Conservation (phyloP, 2,888 invertebrate species). For the Margaritifera margaritifera region DNA sequence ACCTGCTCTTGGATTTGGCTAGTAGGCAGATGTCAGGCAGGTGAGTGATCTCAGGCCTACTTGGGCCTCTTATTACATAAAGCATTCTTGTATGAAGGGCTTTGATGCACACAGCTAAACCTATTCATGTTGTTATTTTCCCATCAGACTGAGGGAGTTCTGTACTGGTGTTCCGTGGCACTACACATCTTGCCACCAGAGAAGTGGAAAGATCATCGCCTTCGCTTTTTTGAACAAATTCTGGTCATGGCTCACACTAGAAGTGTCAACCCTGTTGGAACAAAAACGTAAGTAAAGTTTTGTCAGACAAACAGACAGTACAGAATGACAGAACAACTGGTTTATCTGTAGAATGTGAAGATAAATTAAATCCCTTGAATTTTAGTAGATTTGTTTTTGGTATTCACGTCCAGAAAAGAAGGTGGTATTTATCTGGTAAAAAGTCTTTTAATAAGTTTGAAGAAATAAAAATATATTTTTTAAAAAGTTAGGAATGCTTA, state of each 20-base stretch:
- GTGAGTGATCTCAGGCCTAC: too few species aligned
- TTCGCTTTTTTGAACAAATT: conserved; percentile 84
- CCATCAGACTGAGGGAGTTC: conserved; percentile 85
- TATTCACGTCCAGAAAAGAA: background rate
- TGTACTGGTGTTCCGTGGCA: conserved; percentile 89
- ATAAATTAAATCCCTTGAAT: background rate
- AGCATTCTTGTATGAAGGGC: too few species aligned
- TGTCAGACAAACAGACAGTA: background rate
- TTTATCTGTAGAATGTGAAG: too few species aligned
- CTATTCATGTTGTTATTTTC: conserved; percentile 10
- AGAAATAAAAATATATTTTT: too few species aligned
- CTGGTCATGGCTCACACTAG: conserved; percentile 86
- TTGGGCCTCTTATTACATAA: too few species aligned
- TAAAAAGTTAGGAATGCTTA: too few species aligned
- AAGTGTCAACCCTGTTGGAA: conserved; percentile 79
- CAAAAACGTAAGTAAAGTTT: conserved; percentile 51
- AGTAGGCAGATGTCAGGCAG: too few species aligned
- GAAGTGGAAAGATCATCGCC: conserved; percentile 83
- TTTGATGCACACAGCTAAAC: background rate
- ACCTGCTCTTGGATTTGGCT: background rate
- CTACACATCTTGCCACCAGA: conserved; percentile 84
- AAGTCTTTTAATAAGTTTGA: background rate
- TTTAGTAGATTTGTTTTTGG: background rate
- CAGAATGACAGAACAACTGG: too few species aligned
- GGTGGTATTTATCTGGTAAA: background rate